These are phyloP conservation scores for Siniperca knerii DNA, from an alignment of 2,113 vertebrate genomes.

Conservation along the genomic window DNA sequence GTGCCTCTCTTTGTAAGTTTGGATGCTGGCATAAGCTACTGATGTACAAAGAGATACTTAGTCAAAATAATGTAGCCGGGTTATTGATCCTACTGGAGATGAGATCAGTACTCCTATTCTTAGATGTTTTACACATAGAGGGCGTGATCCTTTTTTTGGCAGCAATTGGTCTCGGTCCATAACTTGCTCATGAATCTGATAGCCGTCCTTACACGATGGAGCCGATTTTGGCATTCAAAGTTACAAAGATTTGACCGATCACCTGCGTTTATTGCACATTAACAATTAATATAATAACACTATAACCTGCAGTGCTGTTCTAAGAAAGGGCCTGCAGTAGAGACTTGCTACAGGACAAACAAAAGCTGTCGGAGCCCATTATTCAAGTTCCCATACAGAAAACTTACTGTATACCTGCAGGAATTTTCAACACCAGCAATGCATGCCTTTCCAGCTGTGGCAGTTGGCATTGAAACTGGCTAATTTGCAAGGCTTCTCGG, in stretches of 20 bases:
- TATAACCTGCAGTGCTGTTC: neutral
- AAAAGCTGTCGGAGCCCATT: slow-evolving; percentile 61
- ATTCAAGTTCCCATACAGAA: slow-evolving; percentile 41
- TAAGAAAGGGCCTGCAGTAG: neutral
- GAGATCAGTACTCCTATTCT: slow-evolving; percentile 15
- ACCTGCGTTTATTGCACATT: slow-evolving; percentile 14
- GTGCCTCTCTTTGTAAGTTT: neutral
- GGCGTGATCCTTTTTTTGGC: slow-evolving; percentile 12
- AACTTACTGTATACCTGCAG: slow-evolving; percentile 56
- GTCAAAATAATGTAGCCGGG: slow-evolving; percentile 27
- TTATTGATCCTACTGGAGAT: slow-evolving; percentile 42
- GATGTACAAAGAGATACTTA: slow-evolving; percentile 3
- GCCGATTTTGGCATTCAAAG: neutral
- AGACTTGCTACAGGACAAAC: slow-evolving; percentile 39
- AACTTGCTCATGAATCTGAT: neutral
- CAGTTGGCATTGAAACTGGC: slow-evolving; percentile 70
- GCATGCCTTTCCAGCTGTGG: slow-evolving; percentile 50
- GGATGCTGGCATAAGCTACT: neutral
- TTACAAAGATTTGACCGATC: neutral
- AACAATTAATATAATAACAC: neutral
- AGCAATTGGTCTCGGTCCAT: neutral
- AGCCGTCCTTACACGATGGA: neutral
- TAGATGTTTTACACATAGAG: slow-evolving; percentile 28
- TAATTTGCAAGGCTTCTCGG: slow-evolving; percentile 79
- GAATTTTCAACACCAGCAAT: slow-evolving; percentile 57